Percentiles rank a stretch among this genome's conserved stretches.
Conservation (phyloP, 2,888 invertebrate species). For the Cactoblastis cactorum region DNA sequence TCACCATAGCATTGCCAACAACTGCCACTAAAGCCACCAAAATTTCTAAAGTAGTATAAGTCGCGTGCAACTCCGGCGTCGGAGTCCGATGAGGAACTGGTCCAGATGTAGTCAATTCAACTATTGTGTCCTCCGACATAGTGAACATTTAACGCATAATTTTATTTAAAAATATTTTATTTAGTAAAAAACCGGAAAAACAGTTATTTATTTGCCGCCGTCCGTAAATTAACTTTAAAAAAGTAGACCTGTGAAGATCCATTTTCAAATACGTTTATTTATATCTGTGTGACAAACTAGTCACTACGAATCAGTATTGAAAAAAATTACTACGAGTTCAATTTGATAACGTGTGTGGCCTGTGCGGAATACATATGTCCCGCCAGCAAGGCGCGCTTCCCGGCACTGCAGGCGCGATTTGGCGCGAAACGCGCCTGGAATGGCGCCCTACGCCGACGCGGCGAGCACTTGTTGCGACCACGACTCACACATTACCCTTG, state of each 20-base stretch:
- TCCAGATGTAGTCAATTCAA: conserved; percentile 42
- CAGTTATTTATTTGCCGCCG: background rate
- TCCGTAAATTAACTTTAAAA: conserved; percentile 1
- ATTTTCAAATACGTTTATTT: background rate
- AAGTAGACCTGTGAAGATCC: background rate
- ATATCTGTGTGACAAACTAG: background rate
- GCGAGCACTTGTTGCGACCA: conserved; percentile 61
- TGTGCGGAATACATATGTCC: conserved; percentile 39
- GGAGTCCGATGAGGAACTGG: conserved; percentile 66
- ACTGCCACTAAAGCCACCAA: conserved; percentile 90
- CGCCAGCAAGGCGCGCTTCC: conserved; percentile 58
- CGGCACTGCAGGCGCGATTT: conserved; percentile 63
- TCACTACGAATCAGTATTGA: background rate
- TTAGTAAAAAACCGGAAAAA: background rate
- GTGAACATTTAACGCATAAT: conserved; percentile 20
- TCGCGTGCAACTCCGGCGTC: conserved; percentile 83
- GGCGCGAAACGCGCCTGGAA: conserved; percentile 60
- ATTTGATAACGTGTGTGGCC: conserved; percentile 23
- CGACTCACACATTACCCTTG: conserved; percentile 46
- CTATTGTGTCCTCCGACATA: conserved; percentile 46
- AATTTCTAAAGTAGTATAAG: conserved; percentile 89
- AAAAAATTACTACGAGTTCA: background rate
- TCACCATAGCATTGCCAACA: conserved; percentile 91
- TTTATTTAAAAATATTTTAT: background rate
- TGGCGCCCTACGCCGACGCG: conserved; percentile 51